Base-by-base conservation (phyloP, 2,888 invertebrate genomes). In the Anarsia innoxiella region DNA sequence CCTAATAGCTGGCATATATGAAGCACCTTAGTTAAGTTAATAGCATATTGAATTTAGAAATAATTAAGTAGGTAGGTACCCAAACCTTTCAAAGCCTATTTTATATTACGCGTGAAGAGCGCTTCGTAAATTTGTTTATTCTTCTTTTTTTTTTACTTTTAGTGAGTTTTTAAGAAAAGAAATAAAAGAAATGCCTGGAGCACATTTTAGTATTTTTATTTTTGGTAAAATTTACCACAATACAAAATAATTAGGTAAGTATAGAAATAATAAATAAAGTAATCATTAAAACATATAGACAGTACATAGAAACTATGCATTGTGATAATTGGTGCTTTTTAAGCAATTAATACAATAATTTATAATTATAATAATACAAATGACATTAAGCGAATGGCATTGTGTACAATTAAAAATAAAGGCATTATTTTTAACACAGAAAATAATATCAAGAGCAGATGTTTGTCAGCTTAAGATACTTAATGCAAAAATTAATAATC, bases 321-420 rank as follows among this genome's bases (percentile, higher is more conserved):
- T 83, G 82, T 84, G 84, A n/a, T n/a, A 82, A 83, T 78, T 80
- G 79, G 82, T 84, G 84, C 83, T 84, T 84, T 84, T 83, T 72
- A 84, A 84, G 84, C 83, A 83, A 77, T 83, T 75, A 73, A 74
- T 82, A 82, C 82, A 83, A 83, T 82, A 83, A 84, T 82, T 80
- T 82, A 80, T 80, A 79, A 82, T n/a, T n/a, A n/a, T n/a, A n/a
- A n/a, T n/a, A n/a, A n/a, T n/a, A n/a, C n/a, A n/a, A n/a, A n/a
- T 83, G 83, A 84, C 78, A 83, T 80, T 84, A 83, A 82, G 84
- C 84, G 84, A 83, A 84, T 83, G 84, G 84, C 84, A 83, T 76
- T 80, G 82, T 80, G 80, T 80, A 78, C 72, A 79, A 77, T 79
- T 75, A 79, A 78, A 35, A 80, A 79, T 80, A 83, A 80, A 83